Evolutionary conservation across 2,797 vertebrate species (phyloP).

Genomic region (Podargus strigoides): DNA sequence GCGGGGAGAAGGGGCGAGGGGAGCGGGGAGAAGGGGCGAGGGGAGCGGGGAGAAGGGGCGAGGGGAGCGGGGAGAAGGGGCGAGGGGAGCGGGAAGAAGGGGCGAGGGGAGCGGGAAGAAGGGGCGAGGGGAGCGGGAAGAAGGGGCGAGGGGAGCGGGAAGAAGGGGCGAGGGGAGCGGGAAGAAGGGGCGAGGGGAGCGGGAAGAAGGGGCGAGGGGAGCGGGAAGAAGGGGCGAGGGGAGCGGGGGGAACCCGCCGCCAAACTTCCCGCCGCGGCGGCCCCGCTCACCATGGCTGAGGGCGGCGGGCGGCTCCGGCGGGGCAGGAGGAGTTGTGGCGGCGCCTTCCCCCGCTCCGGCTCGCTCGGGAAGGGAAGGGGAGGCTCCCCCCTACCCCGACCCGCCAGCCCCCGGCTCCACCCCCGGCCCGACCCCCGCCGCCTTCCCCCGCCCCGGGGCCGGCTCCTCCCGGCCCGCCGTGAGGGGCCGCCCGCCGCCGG

Average conservation of each 20-base stretch:
- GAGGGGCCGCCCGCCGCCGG: neutral
- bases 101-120: neutral
- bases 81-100: neutral
- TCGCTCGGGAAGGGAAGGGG: neutral
- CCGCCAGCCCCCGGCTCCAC: conserved; percentile 30
- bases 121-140: neutral
- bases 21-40: neutral
- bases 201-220: no score
- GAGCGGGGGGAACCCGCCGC: neutral
- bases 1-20: neutral
- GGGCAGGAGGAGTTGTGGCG: neutral
- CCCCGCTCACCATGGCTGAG: conserved; percentile 26
- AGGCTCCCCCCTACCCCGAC: conserved; percentile 4
- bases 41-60: neutral
- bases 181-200: neutral
- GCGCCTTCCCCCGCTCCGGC: neutral
- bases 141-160: neutral
- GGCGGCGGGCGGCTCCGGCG: neutral
- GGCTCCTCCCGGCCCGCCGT: neutral
- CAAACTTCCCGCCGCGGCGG: neutral
- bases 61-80: no score
- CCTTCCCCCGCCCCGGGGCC: neutral
- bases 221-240: neutral
- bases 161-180: no score
- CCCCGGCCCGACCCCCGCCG: conserved; percentile 11